Evolutionary conservation across 2,888 invertebrate species (phyloP), one percentile per base, ranked within the genome.

Genomic region (Hirtodrosophila trivittata): DNA sequence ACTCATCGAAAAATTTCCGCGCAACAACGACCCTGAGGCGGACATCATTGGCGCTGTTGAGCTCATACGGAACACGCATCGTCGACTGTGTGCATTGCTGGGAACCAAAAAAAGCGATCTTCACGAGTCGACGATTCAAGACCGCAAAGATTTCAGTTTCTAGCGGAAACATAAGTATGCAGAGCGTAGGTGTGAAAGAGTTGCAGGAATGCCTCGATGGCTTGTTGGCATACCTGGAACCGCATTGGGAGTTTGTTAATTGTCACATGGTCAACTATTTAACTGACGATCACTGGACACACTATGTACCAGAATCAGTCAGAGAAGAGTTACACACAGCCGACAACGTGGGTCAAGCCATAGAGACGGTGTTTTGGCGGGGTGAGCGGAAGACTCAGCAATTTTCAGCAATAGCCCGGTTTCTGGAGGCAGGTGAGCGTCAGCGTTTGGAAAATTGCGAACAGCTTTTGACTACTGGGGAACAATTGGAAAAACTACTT

Each of bases 261-360:
- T 94, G 95, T 72, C 96, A 97, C 87, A 94, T 96, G 93, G 95
- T 94, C 0, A 93, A 94, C 80, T 95, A 93, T 89, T 91, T 96
- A 39, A 94, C 94, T 0, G 91, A 94, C 7, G 90, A 93, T 38
- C 93, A 94, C 54, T 96, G 95, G 94, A 88, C 92, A 0, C 92
- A 77, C 3, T 92, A 92, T 62, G 84, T 96, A 8, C 94, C 95
- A 0, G 63, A 75, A 7, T 70, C 89, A 0, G 89, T 96, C 10
- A 92, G 91, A 77, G 71, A 86, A 0, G 92, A 93, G 77, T 88
- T 95, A 5, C 89, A 13, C 0, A 35, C 92, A 12, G 62, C 77
- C 0, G 69, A 89, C 32, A 90, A 92, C 1, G 77, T 92, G 0
- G 82, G 91, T 46, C 70, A 90, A 9, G 91, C 91, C 6, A 90